These are phyloP conservation scores for Tachina fera DNA, from an alignment of 2,888 invertebrate species.

Conservation along the genomic window DNA sequence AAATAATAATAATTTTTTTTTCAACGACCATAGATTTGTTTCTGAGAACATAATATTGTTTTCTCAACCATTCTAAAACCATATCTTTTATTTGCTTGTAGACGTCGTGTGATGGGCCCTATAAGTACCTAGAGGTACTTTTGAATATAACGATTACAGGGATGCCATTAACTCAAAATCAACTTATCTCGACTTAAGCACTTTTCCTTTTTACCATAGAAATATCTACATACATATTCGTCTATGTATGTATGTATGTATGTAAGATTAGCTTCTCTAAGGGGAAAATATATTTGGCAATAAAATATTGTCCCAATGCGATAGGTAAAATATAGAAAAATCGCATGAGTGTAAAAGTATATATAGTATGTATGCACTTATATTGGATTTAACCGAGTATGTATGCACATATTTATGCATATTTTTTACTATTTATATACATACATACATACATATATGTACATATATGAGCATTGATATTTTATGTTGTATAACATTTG, in stretches of 20 bases:
- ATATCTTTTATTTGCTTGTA: too few relatives aligned
- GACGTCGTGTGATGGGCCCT: too few relatives aligned
- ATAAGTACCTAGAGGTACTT: too few relatives aligned
- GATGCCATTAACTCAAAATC: too few relatives aligned
- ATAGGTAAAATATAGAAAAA: slow-evolving; percentile 51
- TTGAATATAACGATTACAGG: too few relatives aligned
- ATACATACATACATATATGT: not conserved
- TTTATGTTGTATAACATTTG: not conserved
- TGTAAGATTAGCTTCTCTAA: not conserved
- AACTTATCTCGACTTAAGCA: too few relatives aligned
- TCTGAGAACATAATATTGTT: too few relatives aligned
- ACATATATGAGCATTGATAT: not conserved
- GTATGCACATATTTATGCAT: not conserved
- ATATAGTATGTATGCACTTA: not conserved
- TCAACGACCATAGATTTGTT: too few relatives aligned
- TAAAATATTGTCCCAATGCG: slow-evolving; percentile 44
- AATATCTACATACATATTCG: too few relatives aligned
- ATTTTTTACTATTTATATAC: not conserved
- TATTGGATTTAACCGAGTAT: not conserved
- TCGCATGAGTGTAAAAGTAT: not conserved
- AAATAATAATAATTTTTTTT: too few relatives aligned
- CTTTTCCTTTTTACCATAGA: too few relatives aligned
- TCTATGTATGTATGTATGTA: not conserved
- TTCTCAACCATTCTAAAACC: too few relatives aligned
- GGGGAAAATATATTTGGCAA: slow-evolving; percentile 49